phyloP scores from a whole-genome alignment of 1,140 invertebrate genomes.

The Radopholus similis region DNA sequence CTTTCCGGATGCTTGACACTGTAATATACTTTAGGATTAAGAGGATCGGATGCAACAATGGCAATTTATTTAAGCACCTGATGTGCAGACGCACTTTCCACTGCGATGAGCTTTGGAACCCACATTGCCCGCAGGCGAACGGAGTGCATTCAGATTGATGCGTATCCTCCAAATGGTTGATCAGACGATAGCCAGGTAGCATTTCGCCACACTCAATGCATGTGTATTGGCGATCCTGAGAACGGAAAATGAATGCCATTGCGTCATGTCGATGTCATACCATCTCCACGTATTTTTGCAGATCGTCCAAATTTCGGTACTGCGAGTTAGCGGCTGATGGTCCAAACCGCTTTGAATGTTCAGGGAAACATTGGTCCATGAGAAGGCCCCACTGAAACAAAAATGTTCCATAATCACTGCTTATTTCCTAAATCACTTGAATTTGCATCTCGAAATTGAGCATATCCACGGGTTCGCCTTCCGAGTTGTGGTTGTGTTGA shows the following conservation, averaged over 20 bases:
- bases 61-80: no score
- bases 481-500: slow-evolving; percentile 21
- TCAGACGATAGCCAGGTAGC: slow-evolving; percentile 4
- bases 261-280: slow-evolving; percentile 1
- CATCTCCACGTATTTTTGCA: slow-evolving; percentile 19
- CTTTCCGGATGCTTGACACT: slow-evolving; percentile 21
- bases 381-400: slow-evolving; percentile 27
- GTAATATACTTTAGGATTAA: no score
- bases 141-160: slow-evolving; percentile 4
- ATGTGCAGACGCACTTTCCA: slow-evolving; percentile 26
- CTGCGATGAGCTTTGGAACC: slow-evolving; percentile 14
- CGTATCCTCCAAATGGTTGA: slow-evolving; percentile 12
- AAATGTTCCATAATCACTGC: no score
- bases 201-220: slow-evolving; percentile 28
- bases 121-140: slow-evolving; percentile 13
- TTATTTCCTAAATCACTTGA: no score
- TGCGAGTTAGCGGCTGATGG: background rate
- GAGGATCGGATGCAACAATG: no score
- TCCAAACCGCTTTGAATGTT: slow-evolving; percentile 30
- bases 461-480: slow-evolving; percentile 19
- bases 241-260: no score
- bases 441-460: slow-evolving; percentile 26
- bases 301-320: slow-evolving; percentile 7
- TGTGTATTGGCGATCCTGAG: background rate
- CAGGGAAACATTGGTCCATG: slow-evolving; percentile 32